Base-by-base conservation (phyloP, 2,888 invertebrate genomes). In the Drosophila heteroneura region DNA sequence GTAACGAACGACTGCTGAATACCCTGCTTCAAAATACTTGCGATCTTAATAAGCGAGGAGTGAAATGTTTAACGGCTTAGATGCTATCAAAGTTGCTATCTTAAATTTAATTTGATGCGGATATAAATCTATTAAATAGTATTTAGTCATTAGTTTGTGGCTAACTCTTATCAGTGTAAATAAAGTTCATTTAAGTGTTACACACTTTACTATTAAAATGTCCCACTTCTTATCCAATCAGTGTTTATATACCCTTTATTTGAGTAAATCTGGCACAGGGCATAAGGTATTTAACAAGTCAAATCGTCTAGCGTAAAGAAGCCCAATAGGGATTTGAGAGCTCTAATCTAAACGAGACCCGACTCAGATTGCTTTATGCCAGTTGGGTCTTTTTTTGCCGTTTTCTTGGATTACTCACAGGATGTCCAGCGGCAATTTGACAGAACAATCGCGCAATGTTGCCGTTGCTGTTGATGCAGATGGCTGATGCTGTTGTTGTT, bases 391-490 rank as follows among this genome's bases (percentile, higher is more conserved):
- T 39, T 26, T 37, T 28, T 16, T 35, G 19, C 1, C 6, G 16
- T 56, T 28, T 58, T 64, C 69, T 47, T 61, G 32, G 39, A 61
- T 60, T 89, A 93, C 93, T 93, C 92, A 93, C 93, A 93, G 93
- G 91, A 93, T 93, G 90, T 93, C 93, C 89, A 93, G 77, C 74
- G 93, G 93, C 85, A 93, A 90, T 87, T 93, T 93, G 84, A 93
- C 93, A 70, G 93, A 93, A 90, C 93, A 93, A 86, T 93, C 93
- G 84, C 93, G 92, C 75, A 93, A 81, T 81, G 92, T 85, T 80
- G 91, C 87, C 49, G 86, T 57, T 65, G 75, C 68, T 70, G 79
- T 69, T 73, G 76, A 49, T 57, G 78, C 66, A 63, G 80, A 67
- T 54, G 64, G 49, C 61, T 59, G 83, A n/a, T 75, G 82, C 28